Conservation (phyloP, 2,888 invertebrate species). For the Epinotia demarniana region DNA sequence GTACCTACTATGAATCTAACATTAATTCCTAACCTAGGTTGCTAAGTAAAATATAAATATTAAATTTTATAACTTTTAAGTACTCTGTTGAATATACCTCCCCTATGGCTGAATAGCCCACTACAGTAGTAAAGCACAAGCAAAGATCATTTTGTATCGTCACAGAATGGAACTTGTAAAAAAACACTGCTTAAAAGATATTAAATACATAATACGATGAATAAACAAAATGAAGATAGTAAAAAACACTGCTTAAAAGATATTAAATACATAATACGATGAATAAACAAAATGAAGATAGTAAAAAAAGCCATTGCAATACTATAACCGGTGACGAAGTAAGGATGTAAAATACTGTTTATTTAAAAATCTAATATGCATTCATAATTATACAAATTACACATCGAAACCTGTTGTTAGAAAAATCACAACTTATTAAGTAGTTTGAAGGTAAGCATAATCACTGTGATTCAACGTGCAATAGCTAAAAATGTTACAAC, state of each 20-base stretch:
- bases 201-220: background rate
- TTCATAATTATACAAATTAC: background rate
- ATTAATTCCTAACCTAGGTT: background rate
- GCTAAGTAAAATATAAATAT: constrained; percentile 11
- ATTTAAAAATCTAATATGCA: background rate
- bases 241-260: background rate
- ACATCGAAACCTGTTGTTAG: too few relatives aligned
- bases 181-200: background rate
- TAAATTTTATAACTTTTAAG: background rate
- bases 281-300: background rate
- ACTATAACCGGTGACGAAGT: background rate
- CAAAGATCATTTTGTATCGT: background rate
- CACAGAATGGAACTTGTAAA: background rate
- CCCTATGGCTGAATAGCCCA: background rate
- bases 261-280: background rate
- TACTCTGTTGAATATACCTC: background rate
- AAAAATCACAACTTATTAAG: too few relatives aligned
- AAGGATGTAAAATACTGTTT: background rate
- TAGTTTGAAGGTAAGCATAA: too few relatives aligned
- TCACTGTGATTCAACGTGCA: too few relatives aligned
- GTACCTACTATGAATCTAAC: background rate
- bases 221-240: background rate
- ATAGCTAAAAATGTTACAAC: background rate
- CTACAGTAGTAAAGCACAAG: background rate
- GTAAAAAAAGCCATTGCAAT: background rate